phyloP scores from a whole-genome alignment of 2,888 invertebrate species.

The Macrosiphum euphorbiae region DNA sequence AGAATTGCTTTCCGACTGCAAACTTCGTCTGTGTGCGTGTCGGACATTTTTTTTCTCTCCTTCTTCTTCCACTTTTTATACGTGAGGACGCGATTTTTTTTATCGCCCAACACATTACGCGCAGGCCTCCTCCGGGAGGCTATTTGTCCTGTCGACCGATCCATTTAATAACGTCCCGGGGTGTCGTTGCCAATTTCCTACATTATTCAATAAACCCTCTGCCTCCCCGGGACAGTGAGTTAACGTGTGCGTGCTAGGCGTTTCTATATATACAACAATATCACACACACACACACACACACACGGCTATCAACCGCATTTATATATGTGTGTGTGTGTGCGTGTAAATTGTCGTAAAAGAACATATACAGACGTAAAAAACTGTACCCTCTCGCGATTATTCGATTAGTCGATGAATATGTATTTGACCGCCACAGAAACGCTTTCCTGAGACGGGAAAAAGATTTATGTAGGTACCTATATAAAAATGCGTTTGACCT shows the following conservation, averaged over 20 bases:
- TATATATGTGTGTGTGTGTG: not conserved
- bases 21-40: not conserved
- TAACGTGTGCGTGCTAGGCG: not conserved
- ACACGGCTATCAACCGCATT: not conserved
- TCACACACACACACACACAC: not conserved
- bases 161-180: slow-evolving; percentile 43
- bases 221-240: slow-evolving; percentile 32
- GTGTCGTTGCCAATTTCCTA: slow-evolving; percentile 47
- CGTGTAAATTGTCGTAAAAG: not conserved
- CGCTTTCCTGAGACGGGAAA: not conserved
- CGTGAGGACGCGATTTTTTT: slow-evolving; percentile 48
- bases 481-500: not conserved
- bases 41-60: not conserved
- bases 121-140: slow-evolving; percentile 56
- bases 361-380: not conserved
- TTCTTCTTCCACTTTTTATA: not conserved
- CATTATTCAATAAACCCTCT: slow-evolving; percentile 61
- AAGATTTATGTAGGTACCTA: not conserved
- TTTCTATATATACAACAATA: not conserved
- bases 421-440: not conserved
- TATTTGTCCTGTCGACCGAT: slow-evolving; percentile 59
- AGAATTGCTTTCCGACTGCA: slow-evolving; percentile 55
- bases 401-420: slow-evolving; percentile 43
- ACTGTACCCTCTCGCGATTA: not conserved
- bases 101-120: slow-evolving; percentile 60